Evolutionary conservation across 2,888 invertebrate species (phyloP), one percentile per base, ranked within the genome.

Genomic region (Caenorhabditis becei): DNA sequence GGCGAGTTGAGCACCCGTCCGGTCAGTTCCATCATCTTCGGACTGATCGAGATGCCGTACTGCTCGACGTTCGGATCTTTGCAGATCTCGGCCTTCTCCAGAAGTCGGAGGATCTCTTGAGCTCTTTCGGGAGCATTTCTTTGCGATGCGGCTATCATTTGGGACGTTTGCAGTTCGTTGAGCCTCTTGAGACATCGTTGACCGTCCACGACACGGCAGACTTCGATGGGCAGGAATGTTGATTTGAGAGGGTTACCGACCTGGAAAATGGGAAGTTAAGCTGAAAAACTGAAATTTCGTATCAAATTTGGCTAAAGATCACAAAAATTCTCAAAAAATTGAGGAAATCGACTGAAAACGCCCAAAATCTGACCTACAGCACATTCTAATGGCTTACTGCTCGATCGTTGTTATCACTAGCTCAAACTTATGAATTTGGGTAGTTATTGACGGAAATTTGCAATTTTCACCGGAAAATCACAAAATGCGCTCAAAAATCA

Each of bases 201-300:
- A 35, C 99, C 99, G 3, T 97, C 97, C 65, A 99, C 99, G 91
- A 99, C 98, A 92, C 98, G 97, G 92, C 99, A 99, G 83, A 99
- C 98, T 94, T 99, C 99, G 79, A 99, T 93, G 16, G 99, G 99
- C 89, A 99, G 93, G 93, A 99, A 99, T 70, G 99, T 99, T 93
- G 99, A 99, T 92, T 99, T 99, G 93, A 98, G 98, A 92, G 99
- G 99, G 93, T 99, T 99, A 1, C 99, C 99, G 81, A 99, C 98
- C 82, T 86, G 63, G n/a, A n/a, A 14, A 80, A 47, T 81, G 58
- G 8, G 28, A 58, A 47, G 54, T 24, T 59, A 26, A 58, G 14
- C 2, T 23, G 3, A 23, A 23, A 28, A 26, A 8, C 2, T 14
- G 51, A 2, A 20, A 11, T 1, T 14, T 44, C 32, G 10, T 32